A percentile compares a stretch with the other conserved stretches of the same genome.
Conservation (phyloP, 2,113 vertebrate species). For the Macaca fascicularis region T2T-MFA8v1.1 NC_088378.1:162346001-162346500, state of each 20-base stretch:
- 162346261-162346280: not conserved
- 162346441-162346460: not conserved
- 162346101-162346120: not conserved
- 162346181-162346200: not conserved
- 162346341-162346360: not conserved
- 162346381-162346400: not conserved
- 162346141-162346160: not conserved
- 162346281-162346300: not conserved
- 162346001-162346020: not conserved
- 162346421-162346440: not conserved
- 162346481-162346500: not conserved
- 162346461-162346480: not conserved
- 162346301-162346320: not conserved
- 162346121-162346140: not conserved
- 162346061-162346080: not conserved
- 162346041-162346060: not conserved
- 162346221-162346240: not conserved
- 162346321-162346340: not conserved
- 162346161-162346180: no score
- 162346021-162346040: not conserved
- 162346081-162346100: not conserved
- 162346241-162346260: not conserved
- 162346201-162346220: not conserved
- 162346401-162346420: not conserved
- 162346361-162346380: not conserved